These are phyloP conservation scores for Rostratula benghalensis DNA, from an alignment of 2,113 vertebrate genomes.

Conservation along the genomic window DNA sequence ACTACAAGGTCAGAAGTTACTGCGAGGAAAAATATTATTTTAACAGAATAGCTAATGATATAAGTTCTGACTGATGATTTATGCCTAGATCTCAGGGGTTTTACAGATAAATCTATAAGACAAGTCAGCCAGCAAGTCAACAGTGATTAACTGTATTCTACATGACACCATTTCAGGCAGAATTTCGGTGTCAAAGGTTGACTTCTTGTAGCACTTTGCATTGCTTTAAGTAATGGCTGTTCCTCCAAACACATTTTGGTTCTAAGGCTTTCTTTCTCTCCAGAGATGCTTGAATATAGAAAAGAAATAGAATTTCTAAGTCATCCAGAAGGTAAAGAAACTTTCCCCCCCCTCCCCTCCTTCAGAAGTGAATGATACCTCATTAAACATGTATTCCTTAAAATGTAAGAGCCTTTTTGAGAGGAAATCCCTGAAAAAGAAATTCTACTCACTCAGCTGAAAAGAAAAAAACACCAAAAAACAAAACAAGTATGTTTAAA, in stretches of 20 bases:
- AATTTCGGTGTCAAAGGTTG: background rate
- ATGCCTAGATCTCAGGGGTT: background rate
- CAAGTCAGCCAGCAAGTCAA: slow-evolving; percentile 5
- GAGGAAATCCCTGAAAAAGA: background rate
- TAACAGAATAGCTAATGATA: slow-evolving; percentile 42
- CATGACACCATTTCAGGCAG: slow-evolving; percentile 24
- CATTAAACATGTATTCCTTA: background rate
- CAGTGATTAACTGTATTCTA: background rate
- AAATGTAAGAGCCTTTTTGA: background rate
- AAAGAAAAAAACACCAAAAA: background rate
- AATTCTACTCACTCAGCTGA: background rate
- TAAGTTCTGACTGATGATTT: slow-evolving; percentile 36
- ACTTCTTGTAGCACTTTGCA: background rate
- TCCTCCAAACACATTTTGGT: background rate
- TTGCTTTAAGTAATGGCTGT: background rate
- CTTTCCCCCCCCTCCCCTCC: background rate
- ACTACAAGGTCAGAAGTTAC: slow-evolving; percentile 41
- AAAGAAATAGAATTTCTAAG: background rate
- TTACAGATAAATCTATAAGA: background rate
- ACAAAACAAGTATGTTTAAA: background rate
- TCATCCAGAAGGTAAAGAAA: background rate
- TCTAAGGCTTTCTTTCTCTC: background rate
- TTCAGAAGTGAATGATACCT: background rate
- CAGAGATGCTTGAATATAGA: background rate
- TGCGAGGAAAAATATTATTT: slow-evolving; percentile 14